These are phyloP conservation scores for Atta texana DNA, from an alignment of 1,140 invertebrate species.

Conservation along the genomic window DNA sequence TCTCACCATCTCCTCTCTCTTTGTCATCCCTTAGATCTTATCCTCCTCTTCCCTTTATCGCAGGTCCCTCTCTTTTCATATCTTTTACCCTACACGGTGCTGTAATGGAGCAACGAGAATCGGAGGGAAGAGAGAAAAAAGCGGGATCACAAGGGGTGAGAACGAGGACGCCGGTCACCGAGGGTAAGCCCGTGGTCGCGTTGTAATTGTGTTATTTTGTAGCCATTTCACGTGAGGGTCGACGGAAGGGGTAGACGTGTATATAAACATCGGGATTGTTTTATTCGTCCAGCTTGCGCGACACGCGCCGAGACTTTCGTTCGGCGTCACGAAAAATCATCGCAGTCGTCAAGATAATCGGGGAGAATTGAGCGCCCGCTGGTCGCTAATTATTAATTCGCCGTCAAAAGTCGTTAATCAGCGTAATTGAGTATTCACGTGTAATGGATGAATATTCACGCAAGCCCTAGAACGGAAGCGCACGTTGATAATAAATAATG, in stretches of 20 bases:
- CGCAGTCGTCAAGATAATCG: conserved; percentile 56
- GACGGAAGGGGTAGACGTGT: conserved; percentile 80
- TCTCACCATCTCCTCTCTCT: conserved; percentile 12
- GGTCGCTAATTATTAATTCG: conserved; percentile 57
- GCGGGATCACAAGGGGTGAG: conserved; percentile 72
- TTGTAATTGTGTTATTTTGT: conserved; percentile 86
- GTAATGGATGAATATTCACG: conserved; percentile 50
- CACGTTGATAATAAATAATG: conserved; percentile 16
- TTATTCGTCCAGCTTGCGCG: conserved; percentile 81
- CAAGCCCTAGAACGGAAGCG: neutral
- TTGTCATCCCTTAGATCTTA: conserved; percentile 43
- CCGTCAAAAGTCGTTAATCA: conserved; percentile 59
- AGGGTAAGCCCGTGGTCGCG: conserved; percentile 78
- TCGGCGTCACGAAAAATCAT: conserved; percentile 35
- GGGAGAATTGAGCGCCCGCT: conserved; percentile 31
- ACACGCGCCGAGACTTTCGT: conserved; percentile 77
- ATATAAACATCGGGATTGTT: conserved; percentile 85
- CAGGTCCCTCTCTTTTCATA: conserved; percentile 27
- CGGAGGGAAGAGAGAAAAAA: conserved; percentile 69
- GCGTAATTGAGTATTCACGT: conserved; percentile 50
- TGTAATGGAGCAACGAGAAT: conserved; percentile 68
- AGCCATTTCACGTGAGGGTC: conserved; percentile 84
- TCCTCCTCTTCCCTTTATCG: conserved; percentile 34
- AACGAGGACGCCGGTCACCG: conserved; percentile 71
- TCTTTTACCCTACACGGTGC: conserved; percentile 59